A percentile compares a stretch with the other conserved stretches of the same genome.
These are phyloP conservation scores for Hydrotaea cyrtoneurina DNA, from an alignment of 2,888 invertebrate genomes.

Conservation along the genomic window DNA sequence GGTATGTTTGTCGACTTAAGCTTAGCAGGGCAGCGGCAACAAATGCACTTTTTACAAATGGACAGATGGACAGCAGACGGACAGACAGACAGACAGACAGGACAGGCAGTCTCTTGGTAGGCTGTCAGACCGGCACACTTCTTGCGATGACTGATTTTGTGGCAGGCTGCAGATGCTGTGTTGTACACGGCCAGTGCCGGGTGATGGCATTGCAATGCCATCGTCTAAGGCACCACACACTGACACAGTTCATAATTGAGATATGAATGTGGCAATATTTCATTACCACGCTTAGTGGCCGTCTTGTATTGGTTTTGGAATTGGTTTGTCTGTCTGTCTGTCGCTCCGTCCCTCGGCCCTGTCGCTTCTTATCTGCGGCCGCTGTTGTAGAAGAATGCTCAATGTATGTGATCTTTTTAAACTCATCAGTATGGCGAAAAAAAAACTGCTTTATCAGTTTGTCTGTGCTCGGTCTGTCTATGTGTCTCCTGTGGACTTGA, in stretches of 20 bases:
- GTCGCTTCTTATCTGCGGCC: neutral
- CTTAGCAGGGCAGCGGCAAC: neutral
- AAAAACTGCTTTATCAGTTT: slow-evolving; percentile 44
- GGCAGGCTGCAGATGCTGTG: neutral
- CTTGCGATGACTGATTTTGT: slow-evolving; percentile 28
- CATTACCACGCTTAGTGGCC: slow-evolving; percentile 71
- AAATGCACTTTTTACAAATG: slow-evolving; percentile 4
- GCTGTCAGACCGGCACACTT: slow-evolving; percentile 23
- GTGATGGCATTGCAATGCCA: too few species aligned
- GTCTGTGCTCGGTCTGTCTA: neutral
- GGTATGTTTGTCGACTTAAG: slow-evolving; percentile 12
- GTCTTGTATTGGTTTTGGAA: slow-evolving; percentile 26
- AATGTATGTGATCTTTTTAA: slow-evolving; percentile 44
- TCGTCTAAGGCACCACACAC: slow-evolving; percentile 26
- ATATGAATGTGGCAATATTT: slow-evolving; percentile 79
- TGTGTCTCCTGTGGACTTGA: slow-evolving; percentile 41
- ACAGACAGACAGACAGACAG: neutral
- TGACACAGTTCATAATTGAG: slow-evolving; percentile 75
- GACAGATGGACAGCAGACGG: neutral
- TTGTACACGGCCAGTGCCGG: neutral
- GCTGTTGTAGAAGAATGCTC: neutral
- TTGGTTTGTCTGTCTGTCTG: slow-evolving; percentile 13
- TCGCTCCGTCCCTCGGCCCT: neutral
- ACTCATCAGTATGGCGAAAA: slow-evolving; percentile 25
- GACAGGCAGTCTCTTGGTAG: slow-evolving; percentile 12